Percentiles rank a stretch among this genome's conserved stretches.
Evolutionary conservation across 2,888 invertebrate genomes (phyloP).

Genomic region (Ennomos quercinarius): DNA sequence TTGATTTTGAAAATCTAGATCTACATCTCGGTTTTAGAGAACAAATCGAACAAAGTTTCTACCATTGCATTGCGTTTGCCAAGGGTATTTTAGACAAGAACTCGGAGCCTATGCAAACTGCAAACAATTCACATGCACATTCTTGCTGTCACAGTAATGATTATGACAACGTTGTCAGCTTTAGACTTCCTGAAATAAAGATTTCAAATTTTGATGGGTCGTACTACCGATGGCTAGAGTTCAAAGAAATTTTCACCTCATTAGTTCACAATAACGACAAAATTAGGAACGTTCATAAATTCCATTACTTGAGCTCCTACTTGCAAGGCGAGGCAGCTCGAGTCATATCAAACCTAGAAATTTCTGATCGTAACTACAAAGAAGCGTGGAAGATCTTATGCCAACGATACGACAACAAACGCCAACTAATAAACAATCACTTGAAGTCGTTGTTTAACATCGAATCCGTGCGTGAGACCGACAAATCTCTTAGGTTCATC

Average conservation of each 20-base stretch:
- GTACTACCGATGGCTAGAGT: slow-evolving; percentile 40
- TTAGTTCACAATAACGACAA: slow-evolving; percentile 36
- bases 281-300: not conserved
- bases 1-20: not conserved
- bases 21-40: slow-evolving; percentile 14
- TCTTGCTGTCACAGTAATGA: not conserved
- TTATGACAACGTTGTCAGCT: slow-evolving; percentile 1
- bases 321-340: slow-evolving; percentile 36
- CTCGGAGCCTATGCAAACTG: not conserved
- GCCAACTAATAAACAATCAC: slow-evolving; percentile 35
- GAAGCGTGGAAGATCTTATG: slow-evolving; percentile 38
- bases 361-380: slow-evolving; percentile 31
- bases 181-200: slow-evolving; percentile 26
- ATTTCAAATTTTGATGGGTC: slow-evolving; percentile 39
- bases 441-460: slow-evolving; percentile 34
- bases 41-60: slow-evolving; percentile 22
- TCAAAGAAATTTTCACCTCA: slow-evolving; percentile 33
- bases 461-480: slow-evolving; percentile 25
- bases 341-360: slow-evolving; percentile 32
- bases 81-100: slow-evolving; percentile 1
- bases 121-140: not conserved
- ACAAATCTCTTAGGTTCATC: slow-evolving; percentile 26
- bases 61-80: slow-evolving; percentile 19
- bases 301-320: slow-evolving; percentile 6
- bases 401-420: slow-evolving; percentile 38